phyloP scores from a whole-genome alignment of 2,888 invertebrate species.

The Eupithecia centaureata region DNA sequence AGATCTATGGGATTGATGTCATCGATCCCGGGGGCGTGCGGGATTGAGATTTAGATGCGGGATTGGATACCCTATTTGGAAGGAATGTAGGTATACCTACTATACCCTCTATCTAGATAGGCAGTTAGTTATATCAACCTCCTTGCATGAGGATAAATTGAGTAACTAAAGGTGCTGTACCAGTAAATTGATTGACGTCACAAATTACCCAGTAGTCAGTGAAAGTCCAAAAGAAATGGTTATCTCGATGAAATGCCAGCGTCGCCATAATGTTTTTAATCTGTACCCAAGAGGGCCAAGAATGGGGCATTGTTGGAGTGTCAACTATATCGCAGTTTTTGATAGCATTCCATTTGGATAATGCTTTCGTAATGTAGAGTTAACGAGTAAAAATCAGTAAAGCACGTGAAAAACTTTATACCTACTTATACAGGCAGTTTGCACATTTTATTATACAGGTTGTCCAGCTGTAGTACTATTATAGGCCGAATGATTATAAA shows the following conservation, averaged over 20 bases:
- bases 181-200: constrained; percentile 20
- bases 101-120: not conserved
- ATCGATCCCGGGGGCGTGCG: no score
- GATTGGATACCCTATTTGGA: no score
- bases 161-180: not conserved
- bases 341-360: constrained; percentile 10
- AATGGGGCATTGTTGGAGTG: constrained; percentile 18
- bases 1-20: no score
- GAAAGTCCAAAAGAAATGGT: constrained; percentile 45
- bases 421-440: not conserved
- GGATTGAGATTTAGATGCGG: no score
- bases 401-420: not conserved
- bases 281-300: constrained; percentile 19
- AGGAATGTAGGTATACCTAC: not conserved
- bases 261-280: constrained; percentile 19
- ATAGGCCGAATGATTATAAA: no score
- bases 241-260: constrained; percentile 45
- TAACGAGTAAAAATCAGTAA: not conserved
- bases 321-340: constrained; percentile 13
- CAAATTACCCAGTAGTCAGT: constrained; percentile 42
- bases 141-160: not conserved
- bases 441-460: not conserved
- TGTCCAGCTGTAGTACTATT: no score
- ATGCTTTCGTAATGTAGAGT: not conserved
- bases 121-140: not conserved